Percentiles rank a stretch among this genome's conserved stretches.
Conservation (phyloP, 2,797 vertebrate genomes). For the Schizothorax lantsangensis region DNA sequence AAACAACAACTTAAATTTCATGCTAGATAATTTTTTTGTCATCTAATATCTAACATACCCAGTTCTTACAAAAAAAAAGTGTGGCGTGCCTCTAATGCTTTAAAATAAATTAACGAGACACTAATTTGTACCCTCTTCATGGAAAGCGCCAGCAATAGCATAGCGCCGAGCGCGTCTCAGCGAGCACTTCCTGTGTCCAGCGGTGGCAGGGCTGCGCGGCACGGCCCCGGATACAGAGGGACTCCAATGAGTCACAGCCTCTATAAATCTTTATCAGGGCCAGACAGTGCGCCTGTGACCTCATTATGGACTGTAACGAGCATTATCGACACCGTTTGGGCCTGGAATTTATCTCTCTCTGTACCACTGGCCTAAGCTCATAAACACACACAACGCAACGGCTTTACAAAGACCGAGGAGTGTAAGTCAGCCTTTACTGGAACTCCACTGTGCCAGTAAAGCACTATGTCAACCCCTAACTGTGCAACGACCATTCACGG, state of each 20-base stretch:
- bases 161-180: not conserved
- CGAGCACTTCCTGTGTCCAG: constrained; percentile 39
- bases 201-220: constrained; percentile 24
- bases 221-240: constrained; percentile 40
- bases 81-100: not conserved
- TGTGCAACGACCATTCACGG: constrained; percentile 26
- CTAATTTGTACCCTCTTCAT: not conserved
- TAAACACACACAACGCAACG: constrained; percentile 50
- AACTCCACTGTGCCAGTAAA: constrained; percentile 50
- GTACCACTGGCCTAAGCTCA: constrained; percentile 45
- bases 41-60: not conserved
- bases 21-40: not conserved
- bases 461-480: constrained; percentile 25
- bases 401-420: constrained; percentile 50
- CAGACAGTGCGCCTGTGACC: constrained; percentile 74
- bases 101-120: not conserved
- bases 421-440: constrained; percentile 56
- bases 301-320: constrained; percentile 75
- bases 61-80: not conserved
- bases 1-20: not conserved
- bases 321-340: constrained; percentile 70
- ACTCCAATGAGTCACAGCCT: constrained; percentile 61
- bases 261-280: constrained; percentile 78
- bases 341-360: constrained; percentile 72
- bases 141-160: not conserved